Evolutionary conservation across 2,888 invertebrate species (phyloP).

Genomic region (Drosophila colorata): DNA sequence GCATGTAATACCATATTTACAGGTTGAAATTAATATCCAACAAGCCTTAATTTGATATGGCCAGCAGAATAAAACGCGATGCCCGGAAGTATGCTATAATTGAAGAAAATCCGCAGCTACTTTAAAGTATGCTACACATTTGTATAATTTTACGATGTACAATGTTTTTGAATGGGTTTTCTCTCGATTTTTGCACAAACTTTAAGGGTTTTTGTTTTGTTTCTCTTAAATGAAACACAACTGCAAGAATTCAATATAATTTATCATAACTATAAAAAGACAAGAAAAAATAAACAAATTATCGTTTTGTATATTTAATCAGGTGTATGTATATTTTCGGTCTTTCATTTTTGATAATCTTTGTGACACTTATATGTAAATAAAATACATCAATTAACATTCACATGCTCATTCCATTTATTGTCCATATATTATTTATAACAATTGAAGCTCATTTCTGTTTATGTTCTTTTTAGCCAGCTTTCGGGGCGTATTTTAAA

Average conservation of each 20-base stretch:
- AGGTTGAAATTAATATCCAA: neutral
- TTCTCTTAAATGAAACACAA: neutral
- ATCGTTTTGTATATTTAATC: conserved; percentile 14
- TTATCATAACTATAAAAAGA: too few species aligned
- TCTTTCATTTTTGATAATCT: conserved; percentile 67
- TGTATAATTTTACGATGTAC: neutral
- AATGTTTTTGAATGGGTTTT: too few species aligned
- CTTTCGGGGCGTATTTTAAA: conserved; percentile 12
- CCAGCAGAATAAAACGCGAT: neutral
- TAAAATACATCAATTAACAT: conserved; percentile 56
- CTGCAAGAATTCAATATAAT: neutral
- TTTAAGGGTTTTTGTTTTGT: too few species aligned
- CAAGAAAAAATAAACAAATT: neutral
- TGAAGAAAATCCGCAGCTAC: neutral
- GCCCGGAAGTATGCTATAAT: conserved; percentile 4
- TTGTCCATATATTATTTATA: conserved; percentile 63
- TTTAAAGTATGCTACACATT: conserved; percentile 21
- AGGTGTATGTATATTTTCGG: conserved; percentile 60
- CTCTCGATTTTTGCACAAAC: too few species aligned
- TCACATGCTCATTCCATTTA: conserved; percentile 62
- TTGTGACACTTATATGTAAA: conserved; percentile 50
- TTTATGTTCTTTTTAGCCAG: conserved; percentile 34
- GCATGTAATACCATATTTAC: neutral
- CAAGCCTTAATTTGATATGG: neutral
- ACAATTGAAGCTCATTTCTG: conserved; percentile 64